These are phyloP conservation scores for Microcebus jonahi DNA, from an alignment of 2,113 vertebrate species.

Conservation along the genomic window DNA sequence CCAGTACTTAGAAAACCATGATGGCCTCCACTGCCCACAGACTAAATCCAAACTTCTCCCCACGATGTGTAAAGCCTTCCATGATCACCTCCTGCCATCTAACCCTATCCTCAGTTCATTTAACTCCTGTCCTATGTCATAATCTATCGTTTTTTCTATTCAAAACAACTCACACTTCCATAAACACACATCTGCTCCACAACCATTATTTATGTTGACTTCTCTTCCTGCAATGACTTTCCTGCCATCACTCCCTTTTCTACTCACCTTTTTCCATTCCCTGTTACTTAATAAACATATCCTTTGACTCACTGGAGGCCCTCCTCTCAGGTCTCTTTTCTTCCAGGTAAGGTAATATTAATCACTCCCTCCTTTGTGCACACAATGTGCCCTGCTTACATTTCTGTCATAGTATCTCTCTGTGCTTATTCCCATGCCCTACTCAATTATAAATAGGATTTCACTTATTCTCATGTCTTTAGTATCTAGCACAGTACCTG, in stretches of 20 bases:
- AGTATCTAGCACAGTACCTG: neutral
- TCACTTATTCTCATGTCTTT: neutral
- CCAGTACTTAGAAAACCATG: neutral
- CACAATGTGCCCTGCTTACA: neutral
- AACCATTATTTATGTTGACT: neutral
- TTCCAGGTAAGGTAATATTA: neutral
- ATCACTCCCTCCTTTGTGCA: neutral
- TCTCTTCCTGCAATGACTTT: neutral
- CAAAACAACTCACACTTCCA: neutral
- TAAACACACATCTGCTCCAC: neutral
- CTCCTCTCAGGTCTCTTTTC: neutral
- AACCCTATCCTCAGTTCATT: neutral
- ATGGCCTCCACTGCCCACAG: too few species aligned
- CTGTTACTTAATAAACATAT: neutral
- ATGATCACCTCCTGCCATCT: neutral
- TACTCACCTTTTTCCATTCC: neutral
- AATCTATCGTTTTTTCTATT: neutral
- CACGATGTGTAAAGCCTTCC: neutral
- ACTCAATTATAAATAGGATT: neutral
- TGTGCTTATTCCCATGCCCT: neutral
- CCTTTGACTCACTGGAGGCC: neutral
- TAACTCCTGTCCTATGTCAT: neutral
- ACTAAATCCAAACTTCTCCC: neutral
- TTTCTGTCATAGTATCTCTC: neutral
- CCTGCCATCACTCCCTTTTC: neutral